Conservation (phyloP, 1,140 invertebrate genomes). For the Pentalonia nigronervosa region DNA sequence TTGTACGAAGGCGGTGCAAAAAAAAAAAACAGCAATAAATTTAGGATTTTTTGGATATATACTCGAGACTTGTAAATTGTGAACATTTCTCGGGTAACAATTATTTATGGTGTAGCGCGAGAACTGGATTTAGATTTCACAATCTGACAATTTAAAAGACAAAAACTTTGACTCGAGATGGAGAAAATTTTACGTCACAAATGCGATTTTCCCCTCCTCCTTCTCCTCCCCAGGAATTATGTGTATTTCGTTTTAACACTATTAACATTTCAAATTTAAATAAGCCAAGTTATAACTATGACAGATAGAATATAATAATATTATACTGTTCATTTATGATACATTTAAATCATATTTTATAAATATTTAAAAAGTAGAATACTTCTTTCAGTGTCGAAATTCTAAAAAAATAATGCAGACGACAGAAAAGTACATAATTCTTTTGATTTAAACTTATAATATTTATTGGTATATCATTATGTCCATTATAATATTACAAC, state of each 20-base stretch:
- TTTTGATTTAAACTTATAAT: background rate
- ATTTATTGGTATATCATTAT: background rate
- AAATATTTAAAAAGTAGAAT: background rate
- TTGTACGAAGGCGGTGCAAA: background rate
- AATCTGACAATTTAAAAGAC: slow-evolving; percentile 43
- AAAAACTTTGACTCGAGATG: slow-evolving; percentile 16
- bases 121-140: slow-evolving; percentile 38
- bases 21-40: slow-evolving; percentile 42
- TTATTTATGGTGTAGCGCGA: slow-evolving; percentile 35
- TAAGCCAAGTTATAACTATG: background rate
- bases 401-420: background rate
- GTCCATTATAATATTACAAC: background rate
- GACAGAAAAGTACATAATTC: background rate
- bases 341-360: background rate
- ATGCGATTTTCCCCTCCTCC: background rate
- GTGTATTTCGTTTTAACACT: background rate
- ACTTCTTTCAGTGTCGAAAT: background rate
- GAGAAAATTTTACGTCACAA: background rate
- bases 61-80: slow-evolving; percentile 46
- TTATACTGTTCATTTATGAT: background rate
- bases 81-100: slow-evolving; percentile 39
- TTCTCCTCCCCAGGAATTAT: background rate
- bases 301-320: background rate
- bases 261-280: background rate
- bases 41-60: slow-evolving; percentile 50